These are phyloP conservation scores for Heteractis magnifica DNA, from an alignment of 92 coral and sea anemone genomes.

Conservation along the genomic window DNA sequence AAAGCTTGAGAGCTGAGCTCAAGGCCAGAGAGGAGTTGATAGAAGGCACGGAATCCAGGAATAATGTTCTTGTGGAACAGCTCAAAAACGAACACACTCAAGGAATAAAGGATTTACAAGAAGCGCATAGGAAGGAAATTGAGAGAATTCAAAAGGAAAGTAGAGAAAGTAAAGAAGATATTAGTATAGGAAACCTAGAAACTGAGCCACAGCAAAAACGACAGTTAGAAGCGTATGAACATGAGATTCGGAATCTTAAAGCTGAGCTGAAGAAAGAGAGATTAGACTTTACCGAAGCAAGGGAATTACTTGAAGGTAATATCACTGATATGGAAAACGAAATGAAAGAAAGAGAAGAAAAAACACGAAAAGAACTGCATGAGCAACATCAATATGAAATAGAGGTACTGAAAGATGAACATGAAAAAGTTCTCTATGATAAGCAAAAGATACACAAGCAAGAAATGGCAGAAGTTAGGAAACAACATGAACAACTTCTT, in stretches of 20 bases:
- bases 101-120: constrained; percentile 46
- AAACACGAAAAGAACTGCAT: constrained; percentile 45
- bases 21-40: constrained; percentile 41
- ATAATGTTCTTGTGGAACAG: constrained; percentile 14
- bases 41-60: constrained; percentile 17
- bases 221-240: constrained; percentile 46
- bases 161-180: constrained; percentile 19
- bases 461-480: constrained; percentile 54
- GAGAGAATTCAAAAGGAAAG: constrained; percentile 28
- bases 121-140: constrained; percentile 35
- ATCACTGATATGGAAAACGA: constrained; percentile 54
- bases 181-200: constrained; percentile 22
- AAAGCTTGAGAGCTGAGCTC: constrained; percentile 44
- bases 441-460: constrained; percentile 42
- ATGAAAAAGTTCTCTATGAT: constrained; percentile 60
- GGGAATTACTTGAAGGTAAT: constrained; percentile 36
- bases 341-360: constrained; percentile 49
- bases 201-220: constrained; percentile 17
- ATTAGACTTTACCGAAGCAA: constrained; percentile 47
- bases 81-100: constrained; percentile 30
- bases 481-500: constrained; percentile 53
- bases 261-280: constrained; percentile 55
- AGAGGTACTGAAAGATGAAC: constrained; percentile 48
- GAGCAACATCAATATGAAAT: constrained; percentile 52
- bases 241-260: constrained; percentile 52